These are phyloP conservation scores for Castor canadensis DNA, from an alignment of 2,113 vertebrate species.

Conservation along the genomic window DNA sequence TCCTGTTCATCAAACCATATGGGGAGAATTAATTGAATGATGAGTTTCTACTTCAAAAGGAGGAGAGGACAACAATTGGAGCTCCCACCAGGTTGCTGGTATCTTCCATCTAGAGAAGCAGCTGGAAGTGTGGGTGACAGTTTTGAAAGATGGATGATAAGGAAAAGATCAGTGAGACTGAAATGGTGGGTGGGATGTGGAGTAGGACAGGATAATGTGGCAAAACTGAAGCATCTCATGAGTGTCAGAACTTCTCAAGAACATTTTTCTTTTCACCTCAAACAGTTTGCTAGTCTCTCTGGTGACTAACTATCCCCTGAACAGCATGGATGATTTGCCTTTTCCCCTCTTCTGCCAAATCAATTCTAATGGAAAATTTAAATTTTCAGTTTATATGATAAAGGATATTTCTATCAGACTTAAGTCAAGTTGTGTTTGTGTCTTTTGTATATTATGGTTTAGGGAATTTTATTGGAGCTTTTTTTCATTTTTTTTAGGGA, in stretches of 20 bases:
- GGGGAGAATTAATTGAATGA: not conserved
- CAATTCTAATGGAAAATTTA: slow-evolving; percentile 26
- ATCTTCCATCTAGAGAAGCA: not conserved
- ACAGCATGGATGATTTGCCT: not conserved
- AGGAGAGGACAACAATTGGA: not conserved
- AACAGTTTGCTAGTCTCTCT: not conserved
- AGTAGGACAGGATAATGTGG: not conserved
- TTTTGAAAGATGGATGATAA: slow-evolving; percentile 9
- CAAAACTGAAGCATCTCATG: slow-evolving; percentile 21
- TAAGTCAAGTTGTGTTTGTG: not conserved
- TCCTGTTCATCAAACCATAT: not conserved
- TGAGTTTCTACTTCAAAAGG: slow-evolving; percentile 27
- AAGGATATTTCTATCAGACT: not conserved
- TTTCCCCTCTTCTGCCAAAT: not conserved
- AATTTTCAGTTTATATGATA: not conserved
- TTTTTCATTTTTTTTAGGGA: not conserved
- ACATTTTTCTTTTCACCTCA: not conserved
- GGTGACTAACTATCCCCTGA: not conserved
- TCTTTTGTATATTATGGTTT: not conserved
- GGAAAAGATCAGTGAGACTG: not conserved
- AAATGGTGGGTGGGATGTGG: not conserved
- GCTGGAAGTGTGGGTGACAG: not conserved
- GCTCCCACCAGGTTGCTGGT: not conserved
- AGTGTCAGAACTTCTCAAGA: not conserved
- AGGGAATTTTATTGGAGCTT: not conserved